A percentile compares a stretch with the other conserved stretches of the same genome.
Conservation (phyloP, 2,113 vertebrate species). For the Notechis scutatus region DNA sequence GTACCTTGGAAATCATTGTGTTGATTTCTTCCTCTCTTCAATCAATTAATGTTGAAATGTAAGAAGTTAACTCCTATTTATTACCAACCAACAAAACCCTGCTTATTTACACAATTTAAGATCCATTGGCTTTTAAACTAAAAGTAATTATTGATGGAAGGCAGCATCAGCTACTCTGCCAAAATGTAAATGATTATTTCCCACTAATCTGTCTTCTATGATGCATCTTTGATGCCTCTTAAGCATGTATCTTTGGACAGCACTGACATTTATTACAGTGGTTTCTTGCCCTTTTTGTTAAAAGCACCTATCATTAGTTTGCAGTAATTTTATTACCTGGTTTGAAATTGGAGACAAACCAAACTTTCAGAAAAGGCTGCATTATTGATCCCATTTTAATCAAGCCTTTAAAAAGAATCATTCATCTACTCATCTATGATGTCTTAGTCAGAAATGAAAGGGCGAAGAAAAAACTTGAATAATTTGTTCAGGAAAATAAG, state of each 20-base stretch:
- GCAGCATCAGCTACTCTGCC: background rate
- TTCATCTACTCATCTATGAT: conserved; percentile 14
- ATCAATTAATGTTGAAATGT: conserved; percentile 6
- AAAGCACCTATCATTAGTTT: conserved; percentile 14
- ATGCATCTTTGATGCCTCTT: background rate
- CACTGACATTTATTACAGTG: conserved; percentile 4
- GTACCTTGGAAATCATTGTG: background rate
- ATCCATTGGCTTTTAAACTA: conserved; percentile 34
- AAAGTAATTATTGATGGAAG: conserved; percentile 27
- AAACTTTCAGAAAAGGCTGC: conserved; percentile 13
- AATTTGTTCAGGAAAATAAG: background rate
- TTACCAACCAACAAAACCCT: background rate
- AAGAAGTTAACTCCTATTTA: conserved; percentile 20
- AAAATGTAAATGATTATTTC: background rate
- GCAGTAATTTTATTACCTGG: conserved; percentile 10
- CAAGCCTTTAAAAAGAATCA: conserved; percentile 4
- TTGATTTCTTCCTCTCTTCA: conserved; percentile 25
- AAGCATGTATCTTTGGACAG: conserved; percentile 9
- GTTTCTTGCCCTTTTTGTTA: conserved; percentile 31
- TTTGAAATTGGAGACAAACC: background rate
- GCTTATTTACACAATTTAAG: conserved; percentile 12
- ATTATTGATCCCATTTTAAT: conserved; percentile 18
- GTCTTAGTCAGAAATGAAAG: conserved; percentile 12
- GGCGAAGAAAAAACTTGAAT: background rate
- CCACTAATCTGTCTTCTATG: background rate